These are phyloP conservation scores for Agrochola macilenta DNA, from an alignment of 2,888 invertebrate genomes.

Conservation along the genomic window DNA sequence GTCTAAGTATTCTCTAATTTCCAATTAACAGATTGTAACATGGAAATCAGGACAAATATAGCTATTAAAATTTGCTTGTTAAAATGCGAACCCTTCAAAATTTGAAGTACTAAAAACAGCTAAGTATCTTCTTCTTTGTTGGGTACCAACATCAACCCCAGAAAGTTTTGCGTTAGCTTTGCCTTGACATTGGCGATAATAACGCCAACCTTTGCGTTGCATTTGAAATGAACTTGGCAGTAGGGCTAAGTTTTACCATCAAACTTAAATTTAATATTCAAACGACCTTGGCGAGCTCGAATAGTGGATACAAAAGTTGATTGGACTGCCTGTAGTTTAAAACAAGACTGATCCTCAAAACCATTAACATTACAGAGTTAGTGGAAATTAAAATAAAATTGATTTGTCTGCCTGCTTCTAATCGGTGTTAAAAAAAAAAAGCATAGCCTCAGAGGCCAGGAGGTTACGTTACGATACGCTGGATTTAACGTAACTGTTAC, in stretches of 20 bases:
- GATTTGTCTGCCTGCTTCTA: not conserved
- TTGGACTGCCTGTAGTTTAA: not conserved
- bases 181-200: not conserved
- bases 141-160: too few relatives aligned
- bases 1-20: not conserved
- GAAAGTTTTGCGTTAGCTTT: not conserved
- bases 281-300: constrained; percentile 1
- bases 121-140: not conserved
- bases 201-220: not conserved
- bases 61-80: not conserved
- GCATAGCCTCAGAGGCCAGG: not conserved
- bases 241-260: not conserved
- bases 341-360: not conserved
- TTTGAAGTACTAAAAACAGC: not conserved
- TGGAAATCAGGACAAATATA: not conserved
- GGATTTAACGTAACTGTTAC: constrained; percentile 28
- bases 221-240: not conserved
- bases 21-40: too few relatives aligned
- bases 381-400: not conserved
- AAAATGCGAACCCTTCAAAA: not conserved
- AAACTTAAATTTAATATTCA: not conserved
- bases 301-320: not conserved
- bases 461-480: constrained; percentile 19
- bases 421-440: constrained; percentile 7
- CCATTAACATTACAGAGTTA: not conserved